Conservation (phyloP, 2,797 vertebrate species). For the Enteromius argenteus region DNA sequence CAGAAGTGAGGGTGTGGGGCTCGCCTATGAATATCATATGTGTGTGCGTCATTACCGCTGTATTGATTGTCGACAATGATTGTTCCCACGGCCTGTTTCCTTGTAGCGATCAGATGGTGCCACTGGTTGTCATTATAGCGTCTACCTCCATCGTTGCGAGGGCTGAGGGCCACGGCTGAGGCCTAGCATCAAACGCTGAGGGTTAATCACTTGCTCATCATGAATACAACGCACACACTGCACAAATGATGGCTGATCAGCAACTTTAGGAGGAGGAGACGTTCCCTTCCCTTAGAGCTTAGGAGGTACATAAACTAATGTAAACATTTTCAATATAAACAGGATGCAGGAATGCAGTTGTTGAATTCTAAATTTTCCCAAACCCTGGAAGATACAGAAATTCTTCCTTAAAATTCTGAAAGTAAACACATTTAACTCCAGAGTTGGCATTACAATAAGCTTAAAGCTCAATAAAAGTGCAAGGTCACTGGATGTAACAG, state of each 20-base stretch:
- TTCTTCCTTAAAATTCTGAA: neutral
- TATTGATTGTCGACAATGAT: slow-evolving; percentile 86
- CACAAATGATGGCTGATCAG: slow-evolving; percentile 34
- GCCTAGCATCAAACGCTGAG: slow-evolving; percentile 76
- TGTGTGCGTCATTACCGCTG: slow-evolving; percentile 72
- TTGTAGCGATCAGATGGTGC: slow-evolving; percentile 86
- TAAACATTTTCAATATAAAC: neutral
- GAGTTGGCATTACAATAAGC: neutral
- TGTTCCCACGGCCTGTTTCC: slow-evolving; percentile 85
- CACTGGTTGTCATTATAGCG: slow-evolving; percentile 87
- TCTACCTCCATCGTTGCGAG: slow-evolving; percentile 81
- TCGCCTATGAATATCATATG: slow-evolving; percentile 70
- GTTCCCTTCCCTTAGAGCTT: slow-evolving; percentile 4
- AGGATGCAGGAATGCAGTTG: neutral
- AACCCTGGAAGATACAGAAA: neutral
- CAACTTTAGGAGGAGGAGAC: slow-evolving; percentile 14
- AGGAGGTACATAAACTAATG: neutral
- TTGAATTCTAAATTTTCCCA: too few relatives aligned
- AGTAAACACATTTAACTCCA: neutral
- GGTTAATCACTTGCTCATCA: slow-evolving; percentile 48
- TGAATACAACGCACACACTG: slow-evolving; percentile 29
- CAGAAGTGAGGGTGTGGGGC: slow-evolving; percentile 31
- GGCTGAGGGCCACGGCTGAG: slow-evolving; percentile 85
- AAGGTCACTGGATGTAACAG: neutral
- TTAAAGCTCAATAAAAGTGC: neutral